phyloP scores from a whole-genome alignment of 2,797 vertebrate species.

The Buceros bicornis region DNA sequence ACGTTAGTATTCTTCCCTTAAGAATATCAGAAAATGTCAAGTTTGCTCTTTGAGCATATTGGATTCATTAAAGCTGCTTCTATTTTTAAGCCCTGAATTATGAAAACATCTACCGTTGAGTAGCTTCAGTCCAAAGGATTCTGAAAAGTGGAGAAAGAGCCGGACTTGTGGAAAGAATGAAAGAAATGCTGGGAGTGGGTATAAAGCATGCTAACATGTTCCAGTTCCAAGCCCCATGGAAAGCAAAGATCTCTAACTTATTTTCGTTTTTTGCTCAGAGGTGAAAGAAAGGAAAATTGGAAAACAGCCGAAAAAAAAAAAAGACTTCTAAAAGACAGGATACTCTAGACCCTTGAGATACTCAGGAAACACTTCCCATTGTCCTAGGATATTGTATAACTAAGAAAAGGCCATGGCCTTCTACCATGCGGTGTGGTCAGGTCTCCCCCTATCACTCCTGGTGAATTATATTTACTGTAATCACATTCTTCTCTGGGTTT shows the following conservation, averaged over 20 bases:
- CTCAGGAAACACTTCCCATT: background rate
- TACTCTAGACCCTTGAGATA: background rate
- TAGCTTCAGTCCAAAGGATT: background rate
- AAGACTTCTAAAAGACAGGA: background rate
- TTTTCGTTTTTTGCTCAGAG: background rate
- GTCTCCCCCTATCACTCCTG: background rate
- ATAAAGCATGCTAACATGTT: slow-evolving; percentile 38
- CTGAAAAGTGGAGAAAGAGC: background rate
- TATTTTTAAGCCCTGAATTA: slow-evolving; percentile 49
- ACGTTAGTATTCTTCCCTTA: background rate
- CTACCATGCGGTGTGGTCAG: background rate
- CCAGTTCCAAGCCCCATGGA: background rate
- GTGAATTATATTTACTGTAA: background rate
- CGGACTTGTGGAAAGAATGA: slow-evolving; percentile 52
- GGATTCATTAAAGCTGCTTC: slow-evolving; percentile 49
- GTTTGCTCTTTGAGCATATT: slow-evolving; percentile 12
- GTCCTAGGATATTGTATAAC: background rate
- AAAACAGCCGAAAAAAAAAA: background rate
- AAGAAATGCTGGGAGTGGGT: slow-evolving; percentile 53
- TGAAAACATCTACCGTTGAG: slow-evolving; percentile 43
- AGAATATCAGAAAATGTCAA: background rate
- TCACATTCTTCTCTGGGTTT: background rate
- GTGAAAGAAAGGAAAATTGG: background rate
- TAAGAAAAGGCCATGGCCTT: background rate
- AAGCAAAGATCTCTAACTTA: background rate